A percentile compares a stretch with the other conserved stretches of the same genome.
These are phyloP conservation scores for Acanthurus lineatus DNA, from an alignment of 2,797 vertebrate species.

Conservation along the genomic window DNA sequence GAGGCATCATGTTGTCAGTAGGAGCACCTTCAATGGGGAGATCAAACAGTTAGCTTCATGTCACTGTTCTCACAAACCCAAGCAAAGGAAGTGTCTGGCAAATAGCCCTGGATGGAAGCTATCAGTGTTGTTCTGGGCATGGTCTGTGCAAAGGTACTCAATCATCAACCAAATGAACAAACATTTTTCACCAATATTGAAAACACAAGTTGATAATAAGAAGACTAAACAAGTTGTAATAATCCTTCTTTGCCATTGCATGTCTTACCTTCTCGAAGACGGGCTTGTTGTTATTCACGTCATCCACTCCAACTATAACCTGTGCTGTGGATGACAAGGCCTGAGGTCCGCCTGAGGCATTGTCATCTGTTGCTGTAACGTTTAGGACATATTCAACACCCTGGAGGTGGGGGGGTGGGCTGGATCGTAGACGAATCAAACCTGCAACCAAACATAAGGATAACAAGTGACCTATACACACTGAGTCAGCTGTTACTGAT, in stretches of 20 bases:
- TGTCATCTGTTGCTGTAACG: constrained; percentile 90
- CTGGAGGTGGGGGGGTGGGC: constrained; percentile 88
- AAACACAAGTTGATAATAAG: constrained; percentile 31
- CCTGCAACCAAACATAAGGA: constrained; percentile 78
- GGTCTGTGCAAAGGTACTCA: too few relatives aligned
- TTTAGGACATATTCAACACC: constrained; percentile 91
- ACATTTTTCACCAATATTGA: constrained; percentile 3
- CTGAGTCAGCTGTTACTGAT: neutral
- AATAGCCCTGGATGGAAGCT: too few relatives aligned
- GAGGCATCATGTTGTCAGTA: too few relatives aligned
- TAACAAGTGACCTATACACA: neutral
- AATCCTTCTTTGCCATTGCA: neutral
- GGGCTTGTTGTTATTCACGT: constrained; percentile 94
- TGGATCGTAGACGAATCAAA: constrained; percentile 90
- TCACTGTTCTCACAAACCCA: too few relatives aligned
- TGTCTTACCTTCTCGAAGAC: constrained; percentile 90
- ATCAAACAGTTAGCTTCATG: too few relatives aligned
- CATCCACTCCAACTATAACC: constrained; percentile 90
- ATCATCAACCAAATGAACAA: constrained; percentile 1
- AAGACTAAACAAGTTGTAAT: constrained; percentile 26
- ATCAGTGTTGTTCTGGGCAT: too few relatives aligned
- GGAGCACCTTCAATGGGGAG: too few relatives aligned
- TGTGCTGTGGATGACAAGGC: constrained; percentile 87
- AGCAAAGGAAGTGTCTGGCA: too few relatives aligned
- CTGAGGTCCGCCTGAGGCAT: constrained; percentile 88